phyloP scores from a whole-genome alignment of 2,113 vertebrate species.

The Psettodes erumei region DNA sequence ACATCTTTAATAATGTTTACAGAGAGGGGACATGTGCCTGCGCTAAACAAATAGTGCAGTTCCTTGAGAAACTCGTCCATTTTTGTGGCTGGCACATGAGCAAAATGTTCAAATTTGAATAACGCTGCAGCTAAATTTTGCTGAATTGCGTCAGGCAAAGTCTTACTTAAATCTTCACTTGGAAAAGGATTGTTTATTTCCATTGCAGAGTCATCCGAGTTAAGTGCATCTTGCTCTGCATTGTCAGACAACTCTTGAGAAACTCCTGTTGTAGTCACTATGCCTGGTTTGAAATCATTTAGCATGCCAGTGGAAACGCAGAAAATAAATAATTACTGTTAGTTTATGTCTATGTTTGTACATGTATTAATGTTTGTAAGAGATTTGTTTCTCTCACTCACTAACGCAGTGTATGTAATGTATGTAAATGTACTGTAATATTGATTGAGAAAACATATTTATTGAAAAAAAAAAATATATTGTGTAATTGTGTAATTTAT shows the following conservation, averaged over 20 bases:
- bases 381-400: too few relatives aligned
- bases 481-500: too few relatives aligned
- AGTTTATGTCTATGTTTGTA: too few relatives aligned
- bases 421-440: too few relatives aligned
- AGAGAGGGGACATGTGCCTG: slow-evolving; percentile 2
- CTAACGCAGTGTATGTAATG: too few relatives aligned
- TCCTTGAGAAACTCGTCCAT: slow-evolving; percentile 41
- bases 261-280: slow-evolving; percentile 20
- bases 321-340: too few relatives aligned
- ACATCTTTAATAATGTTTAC: neutral
- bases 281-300: slow-evolving; percentile 38
- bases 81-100: slow-evolving; percentile 44
- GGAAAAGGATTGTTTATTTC: neutral
- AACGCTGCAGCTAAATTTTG: slow-evolving; percentile 23
- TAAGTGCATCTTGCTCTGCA: neutral
- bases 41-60: slow-evolving; percentile 14
- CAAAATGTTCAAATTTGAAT: slow-evolving; percentile 46
- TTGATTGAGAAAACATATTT: too few relatives aligned
- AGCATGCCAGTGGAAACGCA: too few relatives aligned
- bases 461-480: too few relatives aligned
- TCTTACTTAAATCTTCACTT: neutral
- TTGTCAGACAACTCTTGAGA: neutral
- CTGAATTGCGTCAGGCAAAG: slow-evolving; percentile 30
- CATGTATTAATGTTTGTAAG: too few relatives aligned
- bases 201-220: neutral